Conservation (phyloP, 2,113 vertebrate species). For the Chaetodon trifascialis region DNA sequence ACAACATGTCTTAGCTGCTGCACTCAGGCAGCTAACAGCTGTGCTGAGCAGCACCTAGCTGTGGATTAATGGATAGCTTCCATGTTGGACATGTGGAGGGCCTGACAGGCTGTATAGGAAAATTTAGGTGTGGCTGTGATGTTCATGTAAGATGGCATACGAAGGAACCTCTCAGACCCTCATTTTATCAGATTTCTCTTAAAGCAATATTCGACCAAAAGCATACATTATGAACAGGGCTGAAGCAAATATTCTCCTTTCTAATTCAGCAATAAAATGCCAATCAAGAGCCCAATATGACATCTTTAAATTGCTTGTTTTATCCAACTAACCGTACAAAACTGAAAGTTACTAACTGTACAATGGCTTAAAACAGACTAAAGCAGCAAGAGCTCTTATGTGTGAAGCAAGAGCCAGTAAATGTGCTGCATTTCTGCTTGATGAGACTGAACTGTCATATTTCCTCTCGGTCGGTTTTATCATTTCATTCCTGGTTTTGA, state of each 20-base stretch:
- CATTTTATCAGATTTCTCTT: background rate
- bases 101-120: constrained; percentile 66
- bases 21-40: constrained; percentile 59
- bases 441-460: too few species aligned
- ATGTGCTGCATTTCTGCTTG: too few species aligned
- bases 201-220: background rate
- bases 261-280: background rate
- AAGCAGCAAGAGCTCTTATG: background rate
- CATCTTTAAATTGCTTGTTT: background rate
- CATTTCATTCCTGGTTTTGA: too few species aligned
- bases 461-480: too few species aligned
- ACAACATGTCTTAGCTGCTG: constrained; percentile 18
- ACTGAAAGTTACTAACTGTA: too few species aligned
- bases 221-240: background rate
- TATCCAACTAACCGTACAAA: background rate
- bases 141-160: constrained; percentile 26
- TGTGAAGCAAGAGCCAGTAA: too few species aligned
- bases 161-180: background rate
- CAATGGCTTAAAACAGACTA: background rate
- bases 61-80: constrained; percentile 52
- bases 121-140: constrained; percentile 21
- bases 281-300: background rate
- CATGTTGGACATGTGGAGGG: constrained; percentile 10
- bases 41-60: constrained; percentile 36
- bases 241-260: background rate